Evolutionary conservation across 2,113 vertebrate genomes (phyloP).

Genomic region (Morone chrysops): DNA sequence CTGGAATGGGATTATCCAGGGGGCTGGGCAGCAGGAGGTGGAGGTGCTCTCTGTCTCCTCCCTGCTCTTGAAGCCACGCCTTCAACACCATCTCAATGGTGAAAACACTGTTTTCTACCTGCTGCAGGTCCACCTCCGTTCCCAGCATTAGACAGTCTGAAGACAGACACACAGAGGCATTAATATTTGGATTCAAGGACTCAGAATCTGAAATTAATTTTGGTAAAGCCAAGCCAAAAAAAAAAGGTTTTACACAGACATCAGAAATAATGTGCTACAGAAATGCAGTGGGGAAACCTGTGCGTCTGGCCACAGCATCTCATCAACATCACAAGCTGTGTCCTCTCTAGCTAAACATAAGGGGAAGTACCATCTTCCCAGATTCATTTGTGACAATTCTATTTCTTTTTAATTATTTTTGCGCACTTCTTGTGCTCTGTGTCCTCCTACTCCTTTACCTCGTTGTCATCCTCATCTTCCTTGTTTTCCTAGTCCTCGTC

Average conservation of each 20-base stretch:
- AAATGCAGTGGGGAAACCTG: too few relatives aligned
- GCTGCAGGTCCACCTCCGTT: slow-evolving; percentile 89
- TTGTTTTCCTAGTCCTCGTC: too few relatives aligned
- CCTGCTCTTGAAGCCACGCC: slow-evolving; percentile 90
- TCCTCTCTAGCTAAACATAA: too few relatives aligned
- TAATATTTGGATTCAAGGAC: not conserved
- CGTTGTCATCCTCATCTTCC: too few relatives aligned
- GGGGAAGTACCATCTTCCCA: too few relatives aligned
- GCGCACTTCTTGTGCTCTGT: too few relatives aligned
- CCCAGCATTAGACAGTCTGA: slow-evolving; percentile 86
- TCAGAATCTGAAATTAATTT: not conserved
- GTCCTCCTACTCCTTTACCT: too few relatives aligned
- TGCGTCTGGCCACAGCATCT: too few relatives aligned
- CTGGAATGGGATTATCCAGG: slow-evolving; percentile 57
- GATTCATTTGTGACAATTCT: too few relatives aligned
- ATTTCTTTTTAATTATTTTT: too few relatives aligned
- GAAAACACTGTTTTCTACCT: slow-evolving; percentile 86
- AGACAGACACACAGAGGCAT: not conserved
- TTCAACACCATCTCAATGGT: slow-evolving; percentile 92
- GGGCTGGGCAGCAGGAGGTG: slow-evolving; percentile 90
- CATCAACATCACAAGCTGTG: too few relatives aligned
- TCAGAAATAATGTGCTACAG: too few relatives aligned
- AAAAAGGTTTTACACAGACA: not conserved
- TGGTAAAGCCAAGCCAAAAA: not conserved
- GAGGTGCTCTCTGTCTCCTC: slow-evolving; percentile 90